These are phyloP conservation scores for Epistrophe grossulariae DNA, from an alignment of 2,888 invertebrate genomes.

Conservation along the genomic window DNA sequence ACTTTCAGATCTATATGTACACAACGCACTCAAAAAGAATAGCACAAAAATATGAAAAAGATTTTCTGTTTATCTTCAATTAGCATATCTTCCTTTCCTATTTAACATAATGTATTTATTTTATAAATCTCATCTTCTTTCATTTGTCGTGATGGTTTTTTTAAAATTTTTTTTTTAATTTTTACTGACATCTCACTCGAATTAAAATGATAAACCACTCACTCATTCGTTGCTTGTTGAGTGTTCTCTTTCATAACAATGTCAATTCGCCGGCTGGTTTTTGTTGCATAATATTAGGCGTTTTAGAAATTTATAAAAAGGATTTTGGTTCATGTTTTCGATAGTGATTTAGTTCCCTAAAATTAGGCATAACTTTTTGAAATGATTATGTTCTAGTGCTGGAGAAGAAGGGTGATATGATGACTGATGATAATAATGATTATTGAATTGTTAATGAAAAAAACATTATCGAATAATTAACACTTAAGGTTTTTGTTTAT, in stretches of 20 bases:
- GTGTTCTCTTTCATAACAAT: background rate
- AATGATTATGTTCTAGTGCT: background rate
- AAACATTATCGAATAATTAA: background rate
- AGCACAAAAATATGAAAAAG: background rate
- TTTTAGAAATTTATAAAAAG: background rate
- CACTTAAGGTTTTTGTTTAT: background rate
- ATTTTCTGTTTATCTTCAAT: constrained; percentile 27
- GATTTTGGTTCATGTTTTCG: background rate
- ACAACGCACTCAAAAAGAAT: background rate
- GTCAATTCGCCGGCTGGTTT: background rate
- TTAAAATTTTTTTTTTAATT: too few relatives aligned
- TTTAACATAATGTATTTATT: constrained; percentile 10
- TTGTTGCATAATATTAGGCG: constrained; percentile 25
- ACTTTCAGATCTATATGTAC: background rate
- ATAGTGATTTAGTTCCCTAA: background rate
- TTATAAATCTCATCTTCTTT: constrained; percentile 12
- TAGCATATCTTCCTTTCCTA: constrained; percentile 28
- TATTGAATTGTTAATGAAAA: background rate
- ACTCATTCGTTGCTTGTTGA: background rate
- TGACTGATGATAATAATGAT: background rate
- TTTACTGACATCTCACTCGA: background rate
- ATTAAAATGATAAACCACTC: background rate
- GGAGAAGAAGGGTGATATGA: background rate
- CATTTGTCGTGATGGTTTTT: background rate
- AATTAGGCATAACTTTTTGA: background rate